These are phyloP conservation scores for Gavia stellata DNA, from an alignment of 2,113 vertebrate genomes.

Conservation along the genomic window DNA sequence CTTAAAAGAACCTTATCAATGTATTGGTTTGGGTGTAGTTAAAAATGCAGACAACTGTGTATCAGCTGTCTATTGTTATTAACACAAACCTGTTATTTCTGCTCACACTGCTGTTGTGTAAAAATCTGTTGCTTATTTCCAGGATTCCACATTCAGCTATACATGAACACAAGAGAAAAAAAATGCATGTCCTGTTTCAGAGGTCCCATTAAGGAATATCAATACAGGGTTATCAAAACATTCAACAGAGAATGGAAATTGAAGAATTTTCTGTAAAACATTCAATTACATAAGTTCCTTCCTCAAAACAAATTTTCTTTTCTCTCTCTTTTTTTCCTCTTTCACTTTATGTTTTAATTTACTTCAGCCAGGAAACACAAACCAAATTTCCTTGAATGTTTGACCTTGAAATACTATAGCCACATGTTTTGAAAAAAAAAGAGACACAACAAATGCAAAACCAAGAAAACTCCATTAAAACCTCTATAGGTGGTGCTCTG, in stretches of 20 bases:
- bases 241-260: background rate
- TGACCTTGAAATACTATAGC: background rate
- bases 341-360: background rate
- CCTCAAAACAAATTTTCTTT: background rate
- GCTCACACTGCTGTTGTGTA: background rate
- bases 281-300: background rate
- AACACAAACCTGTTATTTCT: background rate
- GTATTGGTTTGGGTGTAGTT: background rate
- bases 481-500: background rate
- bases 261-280: background rate
- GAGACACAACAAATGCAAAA: background rate
- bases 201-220: background rate
- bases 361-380: background rate
- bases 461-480: accelerated
- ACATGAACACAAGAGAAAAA: background rate
- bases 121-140: background rate
- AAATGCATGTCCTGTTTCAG: background rate
- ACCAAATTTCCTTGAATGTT: background rate
- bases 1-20: background rate
- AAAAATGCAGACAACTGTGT: background rate
- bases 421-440: background rate
- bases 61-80: background rate
- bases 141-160: background rate
- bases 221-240: background rate
- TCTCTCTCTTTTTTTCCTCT: background rate